Evolutionary conservation across 2,113 vertebrate genomes (phyloP).

Genomic region (Pholis gunnellus): DNA sequence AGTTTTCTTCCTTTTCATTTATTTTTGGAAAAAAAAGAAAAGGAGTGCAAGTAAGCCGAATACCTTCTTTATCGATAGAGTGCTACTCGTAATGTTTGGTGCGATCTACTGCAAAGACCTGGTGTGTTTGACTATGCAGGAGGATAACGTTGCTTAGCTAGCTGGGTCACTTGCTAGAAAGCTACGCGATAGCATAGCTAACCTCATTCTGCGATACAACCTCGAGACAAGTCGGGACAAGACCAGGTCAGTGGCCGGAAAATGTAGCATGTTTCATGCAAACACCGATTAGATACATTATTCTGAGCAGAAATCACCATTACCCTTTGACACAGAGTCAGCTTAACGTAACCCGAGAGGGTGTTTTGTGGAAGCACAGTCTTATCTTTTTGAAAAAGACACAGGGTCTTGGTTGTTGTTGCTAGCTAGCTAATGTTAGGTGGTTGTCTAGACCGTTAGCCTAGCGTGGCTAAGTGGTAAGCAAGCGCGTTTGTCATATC

Average conservation of each 20-base stretch:
- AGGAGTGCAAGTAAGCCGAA: constrained; percentile 82
- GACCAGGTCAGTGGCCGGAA: constrained; percentile 84
- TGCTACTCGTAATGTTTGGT: not conserved
- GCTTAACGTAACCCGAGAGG: not conserved
- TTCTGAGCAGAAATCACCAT: not conserved
- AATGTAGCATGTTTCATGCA: not conserved
- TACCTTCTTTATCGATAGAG: constrained; percentile 30
- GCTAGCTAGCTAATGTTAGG: constrained; percentile 20
- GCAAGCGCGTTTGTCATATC: not conserved
- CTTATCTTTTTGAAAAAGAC: constrained; percentile 25
- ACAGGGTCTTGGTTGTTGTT: constrained; percentile 53
- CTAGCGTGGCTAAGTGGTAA: constrained; percentile 21
- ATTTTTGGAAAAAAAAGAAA: constrained; percentile 78
- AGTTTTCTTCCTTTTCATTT: constrained; percentile 82
- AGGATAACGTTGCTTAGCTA: constrained; percentile 66
- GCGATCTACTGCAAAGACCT: constrained; percentile 7
- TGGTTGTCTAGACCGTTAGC: constrained; percentile 36
- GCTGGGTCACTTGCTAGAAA: constrained; percentile 74
- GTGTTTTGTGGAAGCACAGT: constrained; percentile 13
- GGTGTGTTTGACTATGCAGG: constrained; percentile 58
- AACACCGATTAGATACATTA: not conserved
- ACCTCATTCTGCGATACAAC: constrained; percentile 83
- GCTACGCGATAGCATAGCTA: constrained; percentile 73
- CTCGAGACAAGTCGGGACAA: constrained; percentile 88
- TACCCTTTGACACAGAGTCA: accelerated